These are phyloP conservation scores for Athetis lepigone DNA, from an alignment of 2,888 invertebrate species.

Conservation along the genomic window DNA sequence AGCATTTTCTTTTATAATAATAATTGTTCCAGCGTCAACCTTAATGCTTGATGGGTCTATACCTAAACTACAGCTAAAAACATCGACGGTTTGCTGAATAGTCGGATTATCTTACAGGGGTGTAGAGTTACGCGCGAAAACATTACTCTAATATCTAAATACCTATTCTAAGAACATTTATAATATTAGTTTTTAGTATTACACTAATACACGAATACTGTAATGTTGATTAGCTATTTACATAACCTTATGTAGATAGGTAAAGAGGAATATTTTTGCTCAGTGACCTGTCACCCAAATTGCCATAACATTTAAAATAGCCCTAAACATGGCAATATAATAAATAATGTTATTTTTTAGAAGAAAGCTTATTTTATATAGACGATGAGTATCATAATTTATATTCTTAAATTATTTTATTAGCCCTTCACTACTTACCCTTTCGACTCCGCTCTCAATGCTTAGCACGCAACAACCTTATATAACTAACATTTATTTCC, in stretches of 20 bases:
- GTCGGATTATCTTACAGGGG: conserved; percentile 55
- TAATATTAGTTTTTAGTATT: conserved; percentile 2
- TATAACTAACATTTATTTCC: conserved; percentile 15
- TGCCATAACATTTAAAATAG: too few species aligned
- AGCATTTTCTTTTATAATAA: conserved; percentile 62
- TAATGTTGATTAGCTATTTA: conserved; percentile 1
- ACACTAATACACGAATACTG: neutral
- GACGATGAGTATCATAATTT: conserved; percentile 15
- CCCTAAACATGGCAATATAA: neutral
- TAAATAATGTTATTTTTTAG: neutral
- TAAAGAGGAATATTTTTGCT: conserved; percentile 35
- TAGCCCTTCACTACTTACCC: conserved; percentile 46
- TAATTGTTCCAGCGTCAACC: conserved; percentile 89
- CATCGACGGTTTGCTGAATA: conserved; percentile 88
- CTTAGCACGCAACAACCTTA: conserved; percentile 29
- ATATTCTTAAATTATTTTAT: conserved; percentile 17
- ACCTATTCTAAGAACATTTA: conserved; percentile 6
- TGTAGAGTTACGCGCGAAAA: conserved; percentile 18
- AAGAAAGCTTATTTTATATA: conserved; percentile 14
- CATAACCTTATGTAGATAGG: too few species aligned
- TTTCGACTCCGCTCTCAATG: conserved; percentile 47
- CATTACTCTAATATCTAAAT: neutral
- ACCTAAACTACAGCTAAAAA: conserved; percentile 77
- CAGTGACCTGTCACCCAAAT: conserved; percentile 23
- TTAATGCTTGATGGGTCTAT: conserved; percentile 73